Evolutionary conservation across 1,140 invertebrate species (phyloP).

Genomic region (Trachymyrmex cornetzi): DNA sequence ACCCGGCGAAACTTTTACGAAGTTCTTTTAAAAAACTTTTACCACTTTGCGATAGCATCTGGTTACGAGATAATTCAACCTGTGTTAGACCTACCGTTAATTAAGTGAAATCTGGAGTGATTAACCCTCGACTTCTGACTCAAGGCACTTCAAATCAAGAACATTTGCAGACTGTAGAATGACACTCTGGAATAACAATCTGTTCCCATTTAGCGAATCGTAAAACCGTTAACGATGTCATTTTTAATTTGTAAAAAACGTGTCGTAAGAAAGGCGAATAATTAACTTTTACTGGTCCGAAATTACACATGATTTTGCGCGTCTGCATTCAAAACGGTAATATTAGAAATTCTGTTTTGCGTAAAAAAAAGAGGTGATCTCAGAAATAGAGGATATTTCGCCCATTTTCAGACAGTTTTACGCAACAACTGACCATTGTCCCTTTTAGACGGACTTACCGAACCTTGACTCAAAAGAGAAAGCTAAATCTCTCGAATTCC

Average conservation of each 20-base stretch:
- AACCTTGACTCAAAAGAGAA: constrained; percentile 35
- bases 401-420: background rate
- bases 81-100: constrained; percentile 60
- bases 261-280: background rate
- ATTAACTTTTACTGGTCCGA: background rate
- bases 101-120: constrained; percentile 66
- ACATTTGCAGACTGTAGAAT: constrained; percentile 5
- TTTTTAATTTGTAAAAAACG: background rate
- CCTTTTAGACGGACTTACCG: background rate
- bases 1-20: constrained; percentile 71
- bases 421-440: constrained; percentile 37
- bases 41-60: constrained; percentile 60
- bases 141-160: constrained; percentile 19
- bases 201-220: constrained; percentile 6
- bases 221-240: constrained; percentile 33
- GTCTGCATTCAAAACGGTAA: background rate
- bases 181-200: background rate
- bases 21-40: constrained; percentile 52
- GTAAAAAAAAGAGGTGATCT: background rate
- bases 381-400: background rate
- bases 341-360: background rate
- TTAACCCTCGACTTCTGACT: constrained; percentile 61
- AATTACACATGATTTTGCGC: background rate
- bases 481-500: constrained; percentile 48
- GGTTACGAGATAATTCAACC: constrained; percentile 58